A percentile compares a stretch with the other conserved stretches of the same genome.
These are phyloP conservation scores for Lamproptera curius DNA, from an alignment of 2,888 invertebrate species.

Conservation along the genomic window DNA sequence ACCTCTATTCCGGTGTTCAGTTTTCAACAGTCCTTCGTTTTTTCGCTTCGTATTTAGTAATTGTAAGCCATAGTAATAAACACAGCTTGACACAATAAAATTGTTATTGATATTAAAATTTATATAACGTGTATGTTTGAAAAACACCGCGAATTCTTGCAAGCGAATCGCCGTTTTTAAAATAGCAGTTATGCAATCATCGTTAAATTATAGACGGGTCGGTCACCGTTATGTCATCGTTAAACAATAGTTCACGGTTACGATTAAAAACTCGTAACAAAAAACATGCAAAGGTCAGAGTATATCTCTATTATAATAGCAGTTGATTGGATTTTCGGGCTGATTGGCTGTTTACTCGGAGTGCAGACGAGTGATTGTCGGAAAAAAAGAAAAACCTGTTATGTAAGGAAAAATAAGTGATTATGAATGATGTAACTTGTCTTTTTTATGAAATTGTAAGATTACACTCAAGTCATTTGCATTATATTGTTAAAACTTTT, in stretches of 20 bases:
- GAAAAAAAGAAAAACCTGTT: not conserved
- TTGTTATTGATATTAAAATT: too few species aligned
- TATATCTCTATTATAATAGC: not conserved
- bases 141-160: too few species aligned
- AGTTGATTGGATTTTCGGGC: not conserved
- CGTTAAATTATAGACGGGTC: too few species aligned
- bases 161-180: too few species aligned
- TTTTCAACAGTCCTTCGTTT: not conserved
- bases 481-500: too few species aligned
- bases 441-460: too few species aligned
- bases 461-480: too few species aligned
- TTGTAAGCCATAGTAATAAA: not conserved
- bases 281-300: slow-evolving; percentile 11
- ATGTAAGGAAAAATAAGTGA: not conserved
- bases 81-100: too few species aligned
- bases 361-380: not conserved
- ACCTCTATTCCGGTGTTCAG: not conserved
- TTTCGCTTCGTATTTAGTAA: not conserved
- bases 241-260: slow-evolving; percentile 10
- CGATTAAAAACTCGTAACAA: slow-evolving; percentile 4
- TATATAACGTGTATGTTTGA: too few species aligned
- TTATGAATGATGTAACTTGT: too few species aligned
- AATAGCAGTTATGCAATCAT: slow-evolving; percentile 17
- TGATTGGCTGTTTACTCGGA: not conserved
- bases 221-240: slow-evolving; percentile 5